Evolutionary conservation across 2,113 vertebrate species (phyloP).

Genomic region (Zapornia atra): DNA sequence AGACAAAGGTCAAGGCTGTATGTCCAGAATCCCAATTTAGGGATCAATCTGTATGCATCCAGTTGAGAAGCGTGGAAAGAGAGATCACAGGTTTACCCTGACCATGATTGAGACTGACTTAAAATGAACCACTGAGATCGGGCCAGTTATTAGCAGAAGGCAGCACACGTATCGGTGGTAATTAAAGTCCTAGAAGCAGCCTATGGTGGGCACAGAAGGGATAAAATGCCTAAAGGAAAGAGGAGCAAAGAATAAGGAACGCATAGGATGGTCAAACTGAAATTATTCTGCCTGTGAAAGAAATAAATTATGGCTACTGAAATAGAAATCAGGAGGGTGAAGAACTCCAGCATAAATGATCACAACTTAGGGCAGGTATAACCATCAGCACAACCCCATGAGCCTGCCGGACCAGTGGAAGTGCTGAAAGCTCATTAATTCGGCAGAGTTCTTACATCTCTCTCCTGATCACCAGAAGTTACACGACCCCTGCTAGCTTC

Average conservation of each 20-base stretch:
- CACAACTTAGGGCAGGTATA: not conserved
- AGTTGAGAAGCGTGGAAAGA: not conserved
- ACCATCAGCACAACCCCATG: not conserved
- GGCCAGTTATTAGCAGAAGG: conserved; percentile 32
- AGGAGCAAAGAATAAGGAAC: not conserved
- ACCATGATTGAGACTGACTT: not conserved
- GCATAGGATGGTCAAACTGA: not conserved
- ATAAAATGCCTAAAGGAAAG: conserved; percentile 23
- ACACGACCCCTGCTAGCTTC: conserved; percentile 2
- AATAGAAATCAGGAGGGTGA: conserved; percentile 31
- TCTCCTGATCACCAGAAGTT: conserved; percentile 39
- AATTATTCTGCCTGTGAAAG: conserved; percentile 15
- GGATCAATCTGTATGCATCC: not conserved
- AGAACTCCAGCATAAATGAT: conserved; percentile 19
- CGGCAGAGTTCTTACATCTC: conserved; percentile 31
- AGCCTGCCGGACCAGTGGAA: not conserved
- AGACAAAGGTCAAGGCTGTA: conserved; percentile 32
- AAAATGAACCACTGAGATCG: not conserved
- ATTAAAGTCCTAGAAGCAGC: conserved; percentile 29
- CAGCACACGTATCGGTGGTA: not conserved
- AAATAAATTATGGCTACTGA: not conserved
- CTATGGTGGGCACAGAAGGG: not conserved
- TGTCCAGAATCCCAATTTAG: not conserved
- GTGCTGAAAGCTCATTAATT: conserved; percentile 55
- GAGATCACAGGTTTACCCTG: not conserved